These are phyloP conservation scores for Brachyalestes nurse DNA, from an alignment of 2,797 vertebrate species.

Conservation along the genomic window DNA sequence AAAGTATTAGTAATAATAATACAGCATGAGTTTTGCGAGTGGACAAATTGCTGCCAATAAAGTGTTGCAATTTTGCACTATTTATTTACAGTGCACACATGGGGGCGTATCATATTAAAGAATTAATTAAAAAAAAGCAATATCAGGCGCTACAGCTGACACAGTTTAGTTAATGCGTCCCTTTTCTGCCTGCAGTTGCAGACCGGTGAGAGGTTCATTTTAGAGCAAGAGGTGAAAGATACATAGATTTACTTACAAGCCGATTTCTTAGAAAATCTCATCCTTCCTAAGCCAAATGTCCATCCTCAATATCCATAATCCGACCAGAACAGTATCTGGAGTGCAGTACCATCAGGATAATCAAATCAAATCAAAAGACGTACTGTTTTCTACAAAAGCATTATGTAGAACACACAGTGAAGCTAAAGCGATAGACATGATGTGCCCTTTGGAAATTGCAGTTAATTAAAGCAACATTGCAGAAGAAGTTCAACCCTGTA, in stretches of 20 bases:
- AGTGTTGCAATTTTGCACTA: no score
- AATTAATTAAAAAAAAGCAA: conserved; percentile 13
- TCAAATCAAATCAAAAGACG: neutral
- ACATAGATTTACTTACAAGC: neutral
- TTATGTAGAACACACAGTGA: neutral
- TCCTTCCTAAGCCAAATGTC: conserved; percentile 14
- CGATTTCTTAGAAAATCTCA: conserved; percentile 15
- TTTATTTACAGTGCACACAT: no score
- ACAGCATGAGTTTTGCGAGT: no score
- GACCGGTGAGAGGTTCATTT: neutral
- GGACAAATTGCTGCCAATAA: no score
- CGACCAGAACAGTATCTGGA: neutral
- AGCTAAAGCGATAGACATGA: neutral
- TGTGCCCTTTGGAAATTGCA: neutral
- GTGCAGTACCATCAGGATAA: conserved; percentile 5
- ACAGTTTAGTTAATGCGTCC: neutral
- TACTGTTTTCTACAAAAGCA: neutral
- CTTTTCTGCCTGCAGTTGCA: conserved; percentile 3
- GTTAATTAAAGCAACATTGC: neutral
- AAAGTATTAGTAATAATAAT: no score
- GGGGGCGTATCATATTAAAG: neutral
- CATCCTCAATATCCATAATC: conserved; percentile 2
- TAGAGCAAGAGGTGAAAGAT: neutral
- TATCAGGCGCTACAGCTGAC: conserved; percentile 10
- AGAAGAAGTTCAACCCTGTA: neutral